These are phyloP conservation scores for Sussaba pulchella DNA, from an alignment of 2,888 invertebrate species.

Conservation along the genomic window DNA sequence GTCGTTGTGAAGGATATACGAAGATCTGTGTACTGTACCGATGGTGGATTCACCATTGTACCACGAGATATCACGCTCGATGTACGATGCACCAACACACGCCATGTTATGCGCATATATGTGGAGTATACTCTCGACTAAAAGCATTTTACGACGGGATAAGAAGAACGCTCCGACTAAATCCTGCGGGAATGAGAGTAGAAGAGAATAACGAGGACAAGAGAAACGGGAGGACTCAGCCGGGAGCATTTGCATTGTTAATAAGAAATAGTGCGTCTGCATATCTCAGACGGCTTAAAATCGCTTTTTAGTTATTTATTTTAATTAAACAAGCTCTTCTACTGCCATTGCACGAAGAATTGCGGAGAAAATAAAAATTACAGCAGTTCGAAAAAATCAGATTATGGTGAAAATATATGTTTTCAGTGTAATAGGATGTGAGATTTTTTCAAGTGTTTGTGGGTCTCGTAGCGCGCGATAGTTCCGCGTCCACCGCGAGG, in stretches of 20 bases:
- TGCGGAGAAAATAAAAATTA: too few species aligned
- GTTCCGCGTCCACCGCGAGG: too few species aligned
- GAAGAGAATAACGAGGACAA: conserved; percentile 54
- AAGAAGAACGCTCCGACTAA: conserved; percentile 65
- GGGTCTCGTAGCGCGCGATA: too few species aligned
- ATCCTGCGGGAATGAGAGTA: conserved; percentile 65
- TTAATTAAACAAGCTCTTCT: neutral
- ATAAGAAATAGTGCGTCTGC: conserved; percentile 57
- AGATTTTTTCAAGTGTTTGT: too few species aligned
- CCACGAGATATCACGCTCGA: conserved; percentile 59
- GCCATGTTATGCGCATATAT: neutral
- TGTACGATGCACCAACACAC: conserved; percentile 52
- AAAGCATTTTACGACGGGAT: conserved; percentile 66
- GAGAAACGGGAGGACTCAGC: conserved; percentile 13
- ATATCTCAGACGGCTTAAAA: neutral
- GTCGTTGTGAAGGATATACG: conserved; percentile 21
- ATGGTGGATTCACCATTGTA: conserved; percentile 49
- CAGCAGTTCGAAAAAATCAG: too few species aligned
- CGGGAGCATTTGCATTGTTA: conserved; percentile 64
- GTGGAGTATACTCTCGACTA: conserved; percentile 48
- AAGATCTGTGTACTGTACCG: conserved; percentile 30
- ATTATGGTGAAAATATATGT: too few species aligned
- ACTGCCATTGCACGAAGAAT: too few species aligned
- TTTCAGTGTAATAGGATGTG: too few species aligned
- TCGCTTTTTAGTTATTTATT: neutral